These are phyloP conservation scores for Lycophotia porphyrea DNA, from an alignment of 2,888 invertebrate genomes.

Conservation along the genomic window DNA sequence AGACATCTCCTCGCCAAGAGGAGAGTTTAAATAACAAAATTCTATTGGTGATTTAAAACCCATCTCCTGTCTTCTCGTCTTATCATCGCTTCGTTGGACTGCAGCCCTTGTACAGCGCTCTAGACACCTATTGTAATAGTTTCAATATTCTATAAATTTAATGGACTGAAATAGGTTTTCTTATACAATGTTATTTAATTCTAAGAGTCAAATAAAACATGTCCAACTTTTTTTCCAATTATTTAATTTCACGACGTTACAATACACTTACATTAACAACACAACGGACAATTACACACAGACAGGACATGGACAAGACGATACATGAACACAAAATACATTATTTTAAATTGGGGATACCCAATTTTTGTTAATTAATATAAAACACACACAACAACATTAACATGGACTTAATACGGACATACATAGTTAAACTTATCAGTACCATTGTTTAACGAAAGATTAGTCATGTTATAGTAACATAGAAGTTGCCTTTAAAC, in stretches of 20 bases:
- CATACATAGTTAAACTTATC: slow-evolving; percentile 45
- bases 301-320: slow-evolving; percentile 31
- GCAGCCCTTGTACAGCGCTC: neutral
- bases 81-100: no score
- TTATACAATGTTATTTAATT: neutral
- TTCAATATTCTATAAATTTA: neutral
- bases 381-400: slow-evolving; percentile 15
- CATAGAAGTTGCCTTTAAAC: neutral
- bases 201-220: neutral
- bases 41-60: no score
- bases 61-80: no score
- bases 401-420: slow-evolving; percentile 6
- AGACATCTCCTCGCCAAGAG: no score
- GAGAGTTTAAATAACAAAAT: no score
- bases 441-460: slow-evolving; percentile 7
- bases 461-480: slow-evolving; percentile 38
- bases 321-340: slow-evolving; percentile 40
- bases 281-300: slow-evolving; percentile 36
- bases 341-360: slow-evolving; percentile 8
- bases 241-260: slow-evolving; percentile 56
- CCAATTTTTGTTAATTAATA: slow-evolving; percentile 30
- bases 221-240: slow-evolving; percentile 3
- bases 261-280: slow-evolving; percentile 66
- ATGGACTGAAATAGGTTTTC: neutral
- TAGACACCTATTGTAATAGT: neutral